Conservation (phyloP, 2,888 invertebrate species). For the Hypomecis punctinalis region DNA sequence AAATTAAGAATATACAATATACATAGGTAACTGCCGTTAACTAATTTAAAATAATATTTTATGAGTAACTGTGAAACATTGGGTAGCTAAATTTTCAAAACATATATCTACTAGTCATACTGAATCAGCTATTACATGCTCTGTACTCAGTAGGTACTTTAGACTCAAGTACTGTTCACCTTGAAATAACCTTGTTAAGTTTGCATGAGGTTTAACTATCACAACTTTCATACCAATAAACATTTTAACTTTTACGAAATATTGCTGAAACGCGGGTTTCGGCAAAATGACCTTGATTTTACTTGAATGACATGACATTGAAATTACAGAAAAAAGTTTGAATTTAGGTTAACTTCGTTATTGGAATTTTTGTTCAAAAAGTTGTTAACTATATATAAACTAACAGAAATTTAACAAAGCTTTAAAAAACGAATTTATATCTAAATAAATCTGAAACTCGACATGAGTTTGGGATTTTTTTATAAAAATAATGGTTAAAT, state of each 20-base stretch:
- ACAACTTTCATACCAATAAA: slow-evolving; percentile 1
- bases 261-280: not conserved
- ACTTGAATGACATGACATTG: slow-evolving; percentile 5
- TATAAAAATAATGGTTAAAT: not conserved
- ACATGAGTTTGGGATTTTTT: too few relatives aligned
- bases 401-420: not conserved
- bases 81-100: too few relatives aligned
- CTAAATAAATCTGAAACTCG: too few relatives aligned
- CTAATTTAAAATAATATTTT: too few relatives aligned
- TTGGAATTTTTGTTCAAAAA: not conserved
- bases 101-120: not conserved
- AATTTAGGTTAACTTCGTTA: slow-evolving; percentile 12
- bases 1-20: too few relatives aligned
- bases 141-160: slow-evolving; percentile 7
- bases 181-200: slow-evolving; percentile 60
- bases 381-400: not conserved
- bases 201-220: slow-evolving; percentile 16
- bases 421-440: too few relatives aligned
- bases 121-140: not conserved
- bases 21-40: too few relatives aligned
- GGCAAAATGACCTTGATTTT: slow-evolving; percentile 12
- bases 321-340: slow-evolving; percentile 4
- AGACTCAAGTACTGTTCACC: slow-evolving; percentile 45
- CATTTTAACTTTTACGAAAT: not conserved
- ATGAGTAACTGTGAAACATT: not conserved